Evolutionary conservation across 1,140 invertebrate species (phyloP).

Genomic region (Drosophila orena): DNA sequence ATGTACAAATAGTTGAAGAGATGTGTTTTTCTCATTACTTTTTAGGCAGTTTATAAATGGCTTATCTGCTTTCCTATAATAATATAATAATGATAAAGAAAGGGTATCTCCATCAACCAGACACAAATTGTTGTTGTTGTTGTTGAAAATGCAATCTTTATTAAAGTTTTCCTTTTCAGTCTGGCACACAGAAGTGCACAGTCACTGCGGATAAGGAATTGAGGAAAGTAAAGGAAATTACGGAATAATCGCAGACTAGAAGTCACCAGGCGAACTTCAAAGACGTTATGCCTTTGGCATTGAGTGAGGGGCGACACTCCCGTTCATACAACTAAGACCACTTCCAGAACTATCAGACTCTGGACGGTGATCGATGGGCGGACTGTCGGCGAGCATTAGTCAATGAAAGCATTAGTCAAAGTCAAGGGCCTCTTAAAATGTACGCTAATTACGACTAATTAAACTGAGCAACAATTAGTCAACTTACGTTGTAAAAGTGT

Average conservation of each 20-base stretch:
- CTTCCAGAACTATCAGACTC: conserved; percentile 22
- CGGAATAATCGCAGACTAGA: conserved; percentile 36
- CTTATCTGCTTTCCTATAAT: neutral
- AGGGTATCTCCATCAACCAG: neutral
- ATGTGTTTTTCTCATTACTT: neutral
- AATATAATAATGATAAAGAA: no score
- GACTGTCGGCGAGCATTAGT: conserved; percentile 47
- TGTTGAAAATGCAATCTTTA: conserved; percentile 34
- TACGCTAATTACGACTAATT: conserved; percentile 66
- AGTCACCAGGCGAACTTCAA: conserved; percentile 41
- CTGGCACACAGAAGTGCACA: conserved; percentile 39
- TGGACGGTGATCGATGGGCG: conserved; percentile 60
- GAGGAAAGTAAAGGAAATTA: conserved; percentile 48
- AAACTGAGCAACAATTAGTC: conserved; percentile 55
- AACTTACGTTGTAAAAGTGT: neutral
- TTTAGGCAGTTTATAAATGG: no score
- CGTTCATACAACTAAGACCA: conserved; percentile 6
- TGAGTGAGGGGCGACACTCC: conserved; percentile 8
- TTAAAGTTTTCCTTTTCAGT: conserved; percentile 18
- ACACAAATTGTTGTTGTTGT: conserved; percentile 30
- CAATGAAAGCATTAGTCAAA: conserved; percentile 61
- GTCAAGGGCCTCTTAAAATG: conserved; percentile 40
- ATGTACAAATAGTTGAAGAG: neutral
- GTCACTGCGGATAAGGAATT: conserved; percentile 5
- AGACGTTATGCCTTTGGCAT: conserved; percentile 25